A percentile compares a stretch with the other conserved stretches of the same genome.
Evolutionary conservation across 2,113 vertebrate species (phyloP).

Genomic region (Gadus macrocephalus): DNA sequence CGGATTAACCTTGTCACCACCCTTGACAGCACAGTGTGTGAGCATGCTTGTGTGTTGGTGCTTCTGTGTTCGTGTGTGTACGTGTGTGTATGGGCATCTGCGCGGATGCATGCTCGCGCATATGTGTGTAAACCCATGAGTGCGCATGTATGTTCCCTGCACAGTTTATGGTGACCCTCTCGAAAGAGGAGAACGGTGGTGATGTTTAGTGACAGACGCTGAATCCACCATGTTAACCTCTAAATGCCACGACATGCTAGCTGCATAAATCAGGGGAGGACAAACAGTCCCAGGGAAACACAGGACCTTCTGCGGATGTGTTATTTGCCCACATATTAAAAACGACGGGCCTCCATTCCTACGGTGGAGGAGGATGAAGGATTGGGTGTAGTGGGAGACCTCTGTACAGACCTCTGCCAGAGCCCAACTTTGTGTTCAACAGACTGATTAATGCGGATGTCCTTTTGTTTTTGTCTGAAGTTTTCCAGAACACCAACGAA

Average conservation of each 20-base stretch:
- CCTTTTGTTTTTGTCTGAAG: too few species aligned
- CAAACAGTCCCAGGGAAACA: not conserved
- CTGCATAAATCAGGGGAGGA: not conserved
- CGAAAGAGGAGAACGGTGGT: not conserved
- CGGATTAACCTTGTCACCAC: conserved; percentile 24
- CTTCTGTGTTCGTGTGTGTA: not conserved
- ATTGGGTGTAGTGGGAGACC: too few species aligned
- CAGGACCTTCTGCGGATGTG: not conserved
- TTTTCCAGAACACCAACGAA: too few species aligned
- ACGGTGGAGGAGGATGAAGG: too few species aligned
- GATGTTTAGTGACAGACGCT: not conserved
- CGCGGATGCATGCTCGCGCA: too few species aligned
- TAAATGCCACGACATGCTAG: conserved; percentile 3
- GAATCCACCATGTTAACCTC: not conserved
- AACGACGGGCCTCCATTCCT: too few species aligned
- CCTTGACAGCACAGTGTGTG: not conserved
- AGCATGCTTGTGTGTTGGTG: too few species aligned
- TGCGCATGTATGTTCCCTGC: not conserved
- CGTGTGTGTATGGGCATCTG: not conserved
- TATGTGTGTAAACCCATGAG: not conserved
- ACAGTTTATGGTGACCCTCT: conserved; percentile 3
- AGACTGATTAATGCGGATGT: too few species aligned
- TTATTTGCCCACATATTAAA: not conserved
- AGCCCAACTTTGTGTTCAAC: too few species aligned
- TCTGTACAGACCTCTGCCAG: too few species aligned